phyloP scores from a whole-genome alignment of 2,888 invertebrate species.

The Dorcus parallelipipedus region DNA sequence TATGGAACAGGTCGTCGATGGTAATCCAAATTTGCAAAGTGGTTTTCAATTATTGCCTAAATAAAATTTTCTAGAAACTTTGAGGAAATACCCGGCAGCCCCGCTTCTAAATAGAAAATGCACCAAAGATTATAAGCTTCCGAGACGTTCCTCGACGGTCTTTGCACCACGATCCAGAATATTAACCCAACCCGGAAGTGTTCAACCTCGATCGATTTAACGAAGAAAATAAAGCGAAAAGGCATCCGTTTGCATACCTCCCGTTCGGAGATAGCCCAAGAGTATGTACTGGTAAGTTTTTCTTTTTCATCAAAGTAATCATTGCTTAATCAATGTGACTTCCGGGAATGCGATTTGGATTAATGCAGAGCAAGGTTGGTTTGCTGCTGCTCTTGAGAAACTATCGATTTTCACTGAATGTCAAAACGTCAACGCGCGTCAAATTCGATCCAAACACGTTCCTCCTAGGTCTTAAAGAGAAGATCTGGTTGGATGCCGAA shows the following conservation, averaged over 20 bases:
- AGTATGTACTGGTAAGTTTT: conserved; percentile 35
- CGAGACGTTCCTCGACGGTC: conserved; percentile 30
- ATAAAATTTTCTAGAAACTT: conserved; percentile 34
- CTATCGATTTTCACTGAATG: conserved; percentile 23
- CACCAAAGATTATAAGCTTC: conserved; percentile 31
- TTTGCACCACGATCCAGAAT: conserved; percentile 40
- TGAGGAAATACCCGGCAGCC: conserved; percentile 43
- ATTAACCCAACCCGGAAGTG: conserved; percentile 42
- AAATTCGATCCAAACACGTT: conserved; percentile 16
- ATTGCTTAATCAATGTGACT: conserved; percentile 3
- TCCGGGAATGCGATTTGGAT: conserved; percentile 33
- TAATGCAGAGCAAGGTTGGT: conserved; percentile 34
- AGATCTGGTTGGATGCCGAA: conserved; percentile 20
- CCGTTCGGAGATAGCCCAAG: conserved; percentile 41
- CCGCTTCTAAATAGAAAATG: conserved; percentile 31
- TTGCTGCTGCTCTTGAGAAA: conserved; percentile 27
- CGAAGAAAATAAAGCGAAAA: conserved; percentile 33
- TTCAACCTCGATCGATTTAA: conserved; percentile 47
- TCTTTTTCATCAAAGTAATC: not conserved
- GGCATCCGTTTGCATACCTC: conserved; percentile 33
- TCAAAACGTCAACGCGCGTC: conserved; percentile 18
- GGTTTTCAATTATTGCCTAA: not conserved
- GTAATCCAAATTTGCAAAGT: conserved; percentile 29
- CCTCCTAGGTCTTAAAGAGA: conserved; percentile 20
- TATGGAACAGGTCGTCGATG: conserved; percentile 51